Percentiles rank a stretch among this genome's conserved stretches.
These are phyloP conservation scores for Tipula lateralis DNA, from an alignment of 2,888 invertebrate genomes.

Conservation along the genomic window DNA sequence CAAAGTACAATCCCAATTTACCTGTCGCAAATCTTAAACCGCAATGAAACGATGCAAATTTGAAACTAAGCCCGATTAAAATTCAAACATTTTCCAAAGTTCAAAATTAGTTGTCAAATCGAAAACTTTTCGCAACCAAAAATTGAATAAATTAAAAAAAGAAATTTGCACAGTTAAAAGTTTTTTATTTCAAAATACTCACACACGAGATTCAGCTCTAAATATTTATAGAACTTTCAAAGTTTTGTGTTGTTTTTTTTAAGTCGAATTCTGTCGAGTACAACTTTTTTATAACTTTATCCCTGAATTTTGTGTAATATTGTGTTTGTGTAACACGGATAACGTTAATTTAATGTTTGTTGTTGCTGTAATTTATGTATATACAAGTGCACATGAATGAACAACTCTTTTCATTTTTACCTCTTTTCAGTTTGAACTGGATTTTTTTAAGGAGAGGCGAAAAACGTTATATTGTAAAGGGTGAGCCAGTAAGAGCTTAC, in stretches of 20 bases:
- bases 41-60: neutral
- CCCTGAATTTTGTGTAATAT: neutral
- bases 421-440: neutral
- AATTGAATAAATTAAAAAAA: neutral
- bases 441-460: neutral
- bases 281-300: neutral
- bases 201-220: no score
- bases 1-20: no score
- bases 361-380: neutral
- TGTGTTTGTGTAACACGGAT: neutral
- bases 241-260: neutral
- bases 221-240: neutral
- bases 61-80: neutral
- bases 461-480: neutral
- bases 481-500: no score
- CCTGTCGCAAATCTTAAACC: no score
- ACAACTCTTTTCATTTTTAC: neutral
- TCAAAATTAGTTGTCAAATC: neutral
- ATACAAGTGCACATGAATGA: neutral
- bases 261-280: neutral
- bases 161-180: neutral
- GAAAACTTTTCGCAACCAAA: neutral
- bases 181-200: no score
- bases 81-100: neutral
- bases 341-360: neutral